Evolutionary conservation across 2,113 vertebrate genomes (phyloP), one percentile per base, ranked within the genome.

Genomic region (Cranoglanis bouderius): DNA sequence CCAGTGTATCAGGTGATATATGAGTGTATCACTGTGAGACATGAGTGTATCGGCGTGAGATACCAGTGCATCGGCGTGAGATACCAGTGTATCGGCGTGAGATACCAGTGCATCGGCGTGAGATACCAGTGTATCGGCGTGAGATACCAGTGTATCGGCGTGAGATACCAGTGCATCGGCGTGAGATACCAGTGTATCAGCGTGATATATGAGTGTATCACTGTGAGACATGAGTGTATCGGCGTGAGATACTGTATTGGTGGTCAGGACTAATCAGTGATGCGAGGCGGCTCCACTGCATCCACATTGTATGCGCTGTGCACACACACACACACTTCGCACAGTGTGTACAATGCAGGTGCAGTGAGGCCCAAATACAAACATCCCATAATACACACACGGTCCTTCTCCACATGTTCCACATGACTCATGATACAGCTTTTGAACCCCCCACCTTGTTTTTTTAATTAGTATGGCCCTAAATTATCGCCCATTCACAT

Each of bases 271-370:
- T 19, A 2, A 49, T n/a, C 26, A 55, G 40, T 53, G n/a, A 84
- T 29, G 82, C 18, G 24, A 84, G 38, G 57, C 1, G 82, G 81
- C 77, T 82, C 89, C 94, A 95, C 96, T 96, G 95, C 96, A 97
- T 97, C 97, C 97, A 98, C 97, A 98, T 98, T 98, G 97, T 97
- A 98, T 97, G 97, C 97, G 97, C 97, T 98, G 97, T 98, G 97
- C 97, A 96, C 91, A 91, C 93, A 85, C 97, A 96, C 91, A 91
- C 93, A 85, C 65, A 65, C 92, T 91, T 96, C 95, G 96, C 97
- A 98, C 97, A 98, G 97, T 97, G 97, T 98, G 97, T 98, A 98
- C 97, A 98, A 98, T 98, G 97, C 97, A 98, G 97, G 97, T 90
- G 91, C 96, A 92, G 96, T 94, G 92, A 94, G 92, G 94, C 95